phyloP scores from a whole-genome alignment of 2,113 vertebrate species.

The Toxostoma redivivum region DNA sequence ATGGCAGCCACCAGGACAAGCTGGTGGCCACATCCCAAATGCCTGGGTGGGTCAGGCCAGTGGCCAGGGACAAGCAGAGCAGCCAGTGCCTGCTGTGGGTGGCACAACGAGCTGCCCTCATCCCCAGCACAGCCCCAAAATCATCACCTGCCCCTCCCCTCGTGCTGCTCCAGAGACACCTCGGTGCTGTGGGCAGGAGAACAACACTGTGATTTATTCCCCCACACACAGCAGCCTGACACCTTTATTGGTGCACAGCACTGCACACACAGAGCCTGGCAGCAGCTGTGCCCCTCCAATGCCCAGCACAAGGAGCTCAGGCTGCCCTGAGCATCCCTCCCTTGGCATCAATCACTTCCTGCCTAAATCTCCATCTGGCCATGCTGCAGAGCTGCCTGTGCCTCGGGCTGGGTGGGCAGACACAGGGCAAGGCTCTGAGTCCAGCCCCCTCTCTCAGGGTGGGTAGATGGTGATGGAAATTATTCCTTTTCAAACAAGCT shows the following conservation, averaged over 20 bases:
- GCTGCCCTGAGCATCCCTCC: not conserved
- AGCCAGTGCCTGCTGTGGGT: rapidly evolving
- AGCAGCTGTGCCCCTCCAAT: rapidly evolving
- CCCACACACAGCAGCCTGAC: not conserved
- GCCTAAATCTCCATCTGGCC: rapidly evolving
- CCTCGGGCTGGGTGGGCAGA: not conserved
- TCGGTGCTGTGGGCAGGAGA: not conserved
- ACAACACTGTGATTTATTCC: not conserved
- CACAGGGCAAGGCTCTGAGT: not conserved
- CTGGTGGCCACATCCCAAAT: not conserved
- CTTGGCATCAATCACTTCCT: not conserved
- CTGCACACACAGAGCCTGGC: not conserved
- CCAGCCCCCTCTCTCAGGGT: rapidly evolving
- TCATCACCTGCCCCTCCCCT: not conserved
- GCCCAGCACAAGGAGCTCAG: not conserved
- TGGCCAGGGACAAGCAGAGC: rapidly evolving
- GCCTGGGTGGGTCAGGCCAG: too few species aligned
- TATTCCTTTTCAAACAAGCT: not conserved
- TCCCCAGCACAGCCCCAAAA: not conserved
- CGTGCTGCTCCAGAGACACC: not conserved
- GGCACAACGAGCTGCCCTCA: rapidly evolving
- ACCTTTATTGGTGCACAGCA: not conserved
- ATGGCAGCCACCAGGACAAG: rapidly evolving
- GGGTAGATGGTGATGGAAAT: rapidly evolving
- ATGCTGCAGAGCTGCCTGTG: not conserved